Conservation (phyloP, 92 coral and sea anemone species). For the Zoanthus sansibaricus region DNA sequence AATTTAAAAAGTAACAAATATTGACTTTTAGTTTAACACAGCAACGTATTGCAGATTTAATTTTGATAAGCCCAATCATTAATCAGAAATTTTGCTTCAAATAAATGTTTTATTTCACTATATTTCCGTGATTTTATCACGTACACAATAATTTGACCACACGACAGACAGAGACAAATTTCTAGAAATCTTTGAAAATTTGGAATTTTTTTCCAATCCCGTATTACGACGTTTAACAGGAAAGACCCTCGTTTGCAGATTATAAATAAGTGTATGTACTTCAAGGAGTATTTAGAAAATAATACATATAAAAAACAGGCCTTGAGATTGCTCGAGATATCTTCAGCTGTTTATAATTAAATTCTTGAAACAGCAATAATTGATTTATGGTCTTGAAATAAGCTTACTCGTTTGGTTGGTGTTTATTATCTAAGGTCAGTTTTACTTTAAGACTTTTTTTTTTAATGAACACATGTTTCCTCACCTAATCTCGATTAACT, state of each 20-base stretch:
- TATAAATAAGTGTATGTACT: background rate
- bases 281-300: background rate
- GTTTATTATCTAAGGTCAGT: background rate
- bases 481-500: too few relatives aligned
- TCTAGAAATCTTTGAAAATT: background rate
- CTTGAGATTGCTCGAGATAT: background rate
- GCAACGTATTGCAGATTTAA: too few relatives aligned
- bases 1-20: background rate
- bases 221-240: background rate
- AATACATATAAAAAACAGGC: background rate
- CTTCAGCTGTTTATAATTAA: conserved; percentile 39
- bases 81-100: background rate
- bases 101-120: background rate
- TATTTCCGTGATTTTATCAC: conserved; percentile 24
- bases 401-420: background rate
- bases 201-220: background rate
- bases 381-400: conserved; percentile 23
- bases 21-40: too few relatives aligned
- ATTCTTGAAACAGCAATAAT: conserved; percentile 11
- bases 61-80: background rate
- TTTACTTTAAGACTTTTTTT: background rate
- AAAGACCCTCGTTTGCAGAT: background rate
- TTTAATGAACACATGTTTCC: too few relatives aligned
- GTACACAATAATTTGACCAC: background rate
- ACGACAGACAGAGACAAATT: background rate